phyloP scores from a whole-genome alignment of 2,797 vertebrate species.

The Spinus pinus region DNA sequence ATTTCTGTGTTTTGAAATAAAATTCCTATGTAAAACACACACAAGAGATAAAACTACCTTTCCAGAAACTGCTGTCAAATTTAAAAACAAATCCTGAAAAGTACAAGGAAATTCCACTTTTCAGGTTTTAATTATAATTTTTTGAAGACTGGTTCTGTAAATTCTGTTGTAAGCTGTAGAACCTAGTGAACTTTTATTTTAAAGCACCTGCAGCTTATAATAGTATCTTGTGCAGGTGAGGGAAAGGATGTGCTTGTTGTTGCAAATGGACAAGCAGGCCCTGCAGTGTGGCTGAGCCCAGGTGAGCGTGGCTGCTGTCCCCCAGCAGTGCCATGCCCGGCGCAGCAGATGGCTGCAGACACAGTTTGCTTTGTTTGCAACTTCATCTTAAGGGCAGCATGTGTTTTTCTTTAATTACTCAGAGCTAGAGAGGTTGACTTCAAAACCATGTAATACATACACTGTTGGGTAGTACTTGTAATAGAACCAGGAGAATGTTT shows the following conservation, averaged over 20 bases:
- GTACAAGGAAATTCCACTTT: background rate
- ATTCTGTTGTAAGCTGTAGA: background rate
- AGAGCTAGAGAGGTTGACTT: conserved; percentile 39
- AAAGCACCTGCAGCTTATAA: background rate
- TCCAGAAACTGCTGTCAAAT: background rate
- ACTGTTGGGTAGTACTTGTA: background rate
- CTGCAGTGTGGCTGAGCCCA: background rate
- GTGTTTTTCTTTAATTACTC: conserved; percentile 64
- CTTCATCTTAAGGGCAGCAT: conserved; percentile 45
- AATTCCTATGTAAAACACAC: background rate
- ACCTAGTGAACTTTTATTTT: background rate
- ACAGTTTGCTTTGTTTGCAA: conserved; percentile 58
- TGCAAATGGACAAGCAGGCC: background rate
- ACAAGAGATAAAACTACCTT: background rate
- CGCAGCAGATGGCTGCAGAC: conserved; percentile 42
- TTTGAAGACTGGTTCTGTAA: background rate
- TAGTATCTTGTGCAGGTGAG: background rate
- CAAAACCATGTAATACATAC: background rate
- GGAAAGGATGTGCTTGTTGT: background rate
- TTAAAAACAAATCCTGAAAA: background rate
- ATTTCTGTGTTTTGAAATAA: background rate
- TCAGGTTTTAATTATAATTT: background rate
- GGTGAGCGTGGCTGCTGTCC: background rate
- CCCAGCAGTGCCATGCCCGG: background rate
- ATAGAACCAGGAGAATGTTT: background rate